phyloP scores from a whole-genome alignment of 2,113 vertebrate species.

The Monopterus albus region DNA sequence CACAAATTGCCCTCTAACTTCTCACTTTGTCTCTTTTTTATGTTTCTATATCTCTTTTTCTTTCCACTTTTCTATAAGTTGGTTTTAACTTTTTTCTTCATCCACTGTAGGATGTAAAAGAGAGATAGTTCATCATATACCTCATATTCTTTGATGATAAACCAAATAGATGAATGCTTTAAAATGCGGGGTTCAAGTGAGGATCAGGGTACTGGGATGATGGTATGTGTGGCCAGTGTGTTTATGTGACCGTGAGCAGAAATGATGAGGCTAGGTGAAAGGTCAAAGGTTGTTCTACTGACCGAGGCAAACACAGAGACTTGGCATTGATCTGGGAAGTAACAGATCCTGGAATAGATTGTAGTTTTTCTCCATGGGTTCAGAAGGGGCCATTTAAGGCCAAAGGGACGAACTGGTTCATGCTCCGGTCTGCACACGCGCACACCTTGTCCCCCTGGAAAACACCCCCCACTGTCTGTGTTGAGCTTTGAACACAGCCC shows the following conservation, averaged over 20 bases:
- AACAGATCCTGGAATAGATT: constrained; percentile 31
- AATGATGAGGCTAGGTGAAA: constrained; percentile 10
- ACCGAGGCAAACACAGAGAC: constrained; percentile 18
- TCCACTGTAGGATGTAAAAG: constrained; percentile 80
- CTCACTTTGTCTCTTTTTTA: constrained; percentile 54
- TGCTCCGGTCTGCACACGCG: constrained; percentile 28
- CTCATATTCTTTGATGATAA: constrained; percentile 94
- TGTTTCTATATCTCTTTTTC: constrained; percentile 31
- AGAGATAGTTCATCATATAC: constrained; percentile 95
- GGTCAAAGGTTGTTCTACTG: constrained; percentile 20
- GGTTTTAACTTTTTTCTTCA: constrained; percentile 51
- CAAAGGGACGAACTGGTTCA: constrained; percentile 39
- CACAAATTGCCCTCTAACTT: constrained; percentile 55
- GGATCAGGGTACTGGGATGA: constrained; percentile 24
- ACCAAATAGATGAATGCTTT: constrained; percentile 90
- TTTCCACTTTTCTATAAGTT: constrained; percentile 63
- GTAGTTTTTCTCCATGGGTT: constrained; percentile 21
- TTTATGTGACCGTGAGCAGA: constrained; percentile 28
- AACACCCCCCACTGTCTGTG: constrained; percentile 57
- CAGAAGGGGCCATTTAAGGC: constrained; percentile 36
- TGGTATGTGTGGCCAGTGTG: constrained; percentile 31
- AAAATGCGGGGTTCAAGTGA: constrained; percentile 67
- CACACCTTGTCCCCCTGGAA: constrained; percentile 47
- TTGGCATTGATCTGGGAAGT: constrained; percentile 35
- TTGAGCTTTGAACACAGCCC: constrained; percentile 76